Conservation (phyloP, 2,797 vertebrate species). For the Chloroceryle amazona region DNA sequence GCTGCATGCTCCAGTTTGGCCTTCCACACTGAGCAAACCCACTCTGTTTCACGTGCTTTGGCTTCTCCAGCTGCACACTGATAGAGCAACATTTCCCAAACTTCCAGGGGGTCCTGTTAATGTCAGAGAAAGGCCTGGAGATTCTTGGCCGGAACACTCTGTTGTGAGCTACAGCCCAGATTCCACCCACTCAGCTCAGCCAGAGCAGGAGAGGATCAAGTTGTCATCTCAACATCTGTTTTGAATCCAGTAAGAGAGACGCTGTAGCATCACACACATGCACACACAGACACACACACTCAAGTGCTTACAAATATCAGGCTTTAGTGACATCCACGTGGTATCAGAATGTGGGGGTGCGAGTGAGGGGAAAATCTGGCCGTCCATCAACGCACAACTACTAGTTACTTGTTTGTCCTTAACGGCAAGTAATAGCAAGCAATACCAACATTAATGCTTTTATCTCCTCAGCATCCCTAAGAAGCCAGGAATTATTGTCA, state of each 20-base stretch:
- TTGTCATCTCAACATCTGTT: constrained; percentile 66
- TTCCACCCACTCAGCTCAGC: constrained; percentile 59
- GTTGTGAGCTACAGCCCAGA: constrained; percentile 38
- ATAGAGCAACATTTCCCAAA: constrained; percentile 8
- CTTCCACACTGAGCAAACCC: background rate
- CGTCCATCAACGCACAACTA: background rate
- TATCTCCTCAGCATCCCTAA: background rate
- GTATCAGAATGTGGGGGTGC: constrained; percentile 16
- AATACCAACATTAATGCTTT: background rate
- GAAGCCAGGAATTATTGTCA: background rate
- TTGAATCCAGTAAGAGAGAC: constrained; percentile 31
- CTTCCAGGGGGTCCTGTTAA: constrained; percentile 59
- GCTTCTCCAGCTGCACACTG: constrained; percentile 23
- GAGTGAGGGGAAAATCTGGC: constrained; percentile 5
- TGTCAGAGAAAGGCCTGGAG: constrained; percentile 52
- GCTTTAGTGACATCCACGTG: background rate
- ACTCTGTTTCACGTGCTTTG: background rate
- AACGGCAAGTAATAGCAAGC: background rate
- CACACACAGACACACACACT: background rate
- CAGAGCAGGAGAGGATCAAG: constrained; percentile 52
- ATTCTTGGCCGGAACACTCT: constrained; percentile 46
- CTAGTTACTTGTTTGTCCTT: background rate
- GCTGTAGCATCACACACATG: background rate
- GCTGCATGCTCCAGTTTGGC: background rate
- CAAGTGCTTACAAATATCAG: background rate